These are phyloP conservation scores for Loxodonta africana DNA, from an alignment of 2,113 vertebrate species.

Conservation along the genomic window DNA sequence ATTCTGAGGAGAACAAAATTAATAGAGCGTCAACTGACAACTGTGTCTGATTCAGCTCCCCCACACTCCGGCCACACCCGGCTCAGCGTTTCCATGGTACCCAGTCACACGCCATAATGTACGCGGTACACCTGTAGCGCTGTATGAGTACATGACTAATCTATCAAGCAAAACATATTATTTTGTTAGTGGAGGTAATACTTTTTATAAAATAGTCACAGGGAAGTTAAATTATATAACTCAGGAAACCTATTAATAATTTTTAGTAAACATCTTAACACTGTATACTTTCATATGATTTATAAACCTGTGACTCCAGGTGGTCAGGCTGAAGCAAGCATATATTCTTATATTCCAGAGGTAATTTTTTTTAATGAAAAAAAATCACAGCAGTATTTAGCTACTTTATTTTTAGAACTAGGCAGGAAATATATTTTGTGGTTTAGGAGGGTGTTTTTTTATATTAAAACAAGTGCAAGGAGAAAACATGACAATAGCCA, in stretches of 20 bases:
- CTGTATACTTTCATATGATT: slow-evolving; percentile 76
- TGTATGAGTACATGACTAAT: slow-evolving; percentile 77
- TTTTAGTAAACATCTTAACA: slow-evolving; percentile 81
- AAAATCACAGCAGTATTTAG: slow-evolving; percentile 68
- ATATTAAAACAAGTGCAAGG: slow-evolving; percentile 60
- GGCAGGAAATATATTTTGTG: slow-evolving; percentile 63
- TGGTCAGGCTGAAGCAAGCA: slow-evolving; percentile 75
- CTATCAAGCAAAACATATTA: slow-evolving; percentile 69
- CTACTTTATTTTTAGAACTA: slow-evolving; percentile 78
- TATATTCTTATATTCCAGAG: slow-evolving; percentile 65
- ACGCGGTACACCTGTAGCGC: slow-evolving; percentile 38
- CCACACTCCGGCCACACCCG: slow-evolving; percentile 58
- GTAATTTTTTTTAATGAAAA: slow-evolving; percentile 70
- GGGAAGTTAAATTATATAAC: slow-evolving; percentile 79
- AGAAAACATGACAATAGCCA: slow-evolving; percentile 28
- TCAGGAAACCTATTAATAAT: slow-evolving; percentile 83
- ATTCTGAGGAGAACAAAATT: slow-evolving; percentile 76
- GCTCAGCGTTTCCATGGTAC: slow-evolving; percentile 49
- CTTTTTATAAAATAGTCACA: slow-evolving; percentile 80
- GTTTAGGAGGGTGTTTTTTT: slow-evolving; percentile 53
- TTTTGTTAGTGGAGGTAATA: slow-evolving; percentile 80
- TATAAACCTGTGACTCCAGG: slow-evolving; percentile 74
- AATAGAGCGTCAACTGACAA: slow-evolving; percentile 78
- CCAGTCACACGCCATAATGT: slow-evolving; percentile 48
- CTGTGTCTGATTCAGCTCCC: slow-evolving; percentile 71